Evolutionary conservation across 2,113 vertebrate genomes (phyloP).

Genomic region (Corapipo altera): DNA sequence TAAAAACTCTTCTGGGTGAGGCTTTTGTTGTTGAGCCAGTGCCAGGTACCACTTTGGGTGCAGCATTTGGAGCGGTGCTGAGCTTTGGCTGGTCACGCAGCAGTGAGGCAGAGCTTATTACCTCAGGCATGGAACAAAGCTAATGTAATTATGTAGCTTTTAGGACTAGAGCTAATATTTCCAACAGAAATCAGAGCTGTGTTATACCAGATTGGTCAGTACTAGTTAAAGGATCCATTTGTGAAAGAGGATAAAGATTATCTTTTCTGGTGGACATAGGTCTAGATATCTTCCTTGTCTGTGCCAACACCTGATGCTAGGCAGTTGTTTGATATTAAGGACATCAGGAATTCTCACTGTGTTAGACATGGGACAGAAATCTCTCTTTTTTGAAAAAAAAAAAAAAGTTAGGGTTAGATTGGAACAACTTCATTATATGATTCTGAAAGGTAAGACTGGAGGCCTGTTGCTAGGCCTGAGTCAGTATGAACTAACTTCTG

Average conservation of each 20-base stretch:
- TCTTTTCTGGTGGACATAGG: background rate
- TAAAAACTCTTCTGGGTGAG: background rate
- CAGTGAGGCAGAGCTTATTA: background rate
- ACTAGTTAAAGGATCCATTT: background rate
- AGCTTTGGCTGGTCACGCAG: background rate
- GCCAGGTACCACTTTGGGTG: background rate
- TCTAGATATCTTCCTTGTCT: background rate
- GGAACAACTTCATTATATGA: background rate
- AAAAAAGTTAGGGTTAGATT: background rate
- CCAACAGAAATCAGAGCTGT: constrained; percentile 14
- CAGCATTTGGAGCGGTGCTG: background rate
- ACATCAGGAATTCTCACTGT: background rate
- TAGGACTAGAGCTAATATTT: constrained; percentile 29
- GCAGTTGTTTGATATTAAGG: background rate
- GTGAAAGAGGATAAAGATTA: background rate
- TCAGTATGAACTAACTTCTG: background rate
- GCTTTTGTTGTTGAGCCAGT: background rate
- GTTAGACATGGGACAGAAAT: background rate
- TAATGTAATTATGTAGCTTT: constrained; percentile 43
- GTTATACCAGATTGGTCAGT: background rate
- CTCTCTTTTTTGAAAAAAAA: background rate
- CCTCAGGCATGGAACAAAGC: constrained; percentile 21
- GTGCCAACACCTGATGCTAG: background rate
- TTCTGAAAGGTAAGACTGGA: background rate
- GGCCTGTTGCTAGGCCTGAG: background rate